Evolutionary conservation across 2,888 invertebrate species (phyloP), one percentile per base, ranked within the genome.

Genomic region (Autographa pulchrina): DNA sequence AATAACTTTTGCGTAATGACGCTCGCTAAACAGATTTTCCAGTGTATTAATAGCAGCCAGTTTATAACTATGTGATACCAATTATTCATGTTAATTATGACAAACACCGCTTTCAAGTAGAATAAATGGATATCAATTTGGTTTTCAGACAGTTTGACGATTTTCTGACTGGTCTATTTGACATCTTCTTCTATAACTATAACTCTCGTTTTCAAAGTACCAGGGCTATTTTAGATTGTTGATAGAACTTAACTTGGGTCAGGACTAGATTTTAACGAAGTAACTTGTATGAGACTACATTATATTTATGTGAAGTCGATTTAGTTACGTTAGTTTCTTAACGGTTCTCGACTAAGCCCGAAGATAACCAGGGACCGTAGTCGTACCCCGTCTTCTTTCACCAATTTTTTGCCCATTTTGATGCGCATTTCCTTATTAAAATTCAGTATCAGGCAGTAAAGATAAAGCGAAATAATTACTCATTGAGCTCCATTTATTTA

Each of bases 1-100:
- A 80, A 83, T 77, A 77, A 74, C 85, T 78, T 78, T 77, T 70
- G 67, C 54, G 43, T 65, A 80, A 72, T 75, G 65, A 61, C 56
- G 77, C 74, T 70, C 35, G 67, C 65, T 74, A 65, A 52, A 62
- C 56, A 72, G 70, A 74, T 69, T 79, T 76, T 65, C 58, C 43
- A 65, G 60, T 56, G 38, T 64, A 65, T 77, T 63, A 68, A 20
- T 65, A 68, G 61, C 52, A 64, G 25, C 58, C 32, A 56, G 54
- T 56, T 77, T 68, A 69, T 82, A 31, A 65, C 76, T 25, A 74
- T 68, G 60, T 72, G 59, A 69, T 66, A 31, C 7, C 61, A 65
- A 72, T 80, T 65, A 62, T 69, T 70, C 65, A 68, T 16, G n/a
- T n/a, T 48, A n/a, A 48, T 48, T n/a, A 48, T 48, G 48, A 48